Evolutionary conservation across 1,140 invertebrate species (phyloP), one percentile per base, ranked within the genome.

Genomic region (Bombus sylvicola): DNA sequence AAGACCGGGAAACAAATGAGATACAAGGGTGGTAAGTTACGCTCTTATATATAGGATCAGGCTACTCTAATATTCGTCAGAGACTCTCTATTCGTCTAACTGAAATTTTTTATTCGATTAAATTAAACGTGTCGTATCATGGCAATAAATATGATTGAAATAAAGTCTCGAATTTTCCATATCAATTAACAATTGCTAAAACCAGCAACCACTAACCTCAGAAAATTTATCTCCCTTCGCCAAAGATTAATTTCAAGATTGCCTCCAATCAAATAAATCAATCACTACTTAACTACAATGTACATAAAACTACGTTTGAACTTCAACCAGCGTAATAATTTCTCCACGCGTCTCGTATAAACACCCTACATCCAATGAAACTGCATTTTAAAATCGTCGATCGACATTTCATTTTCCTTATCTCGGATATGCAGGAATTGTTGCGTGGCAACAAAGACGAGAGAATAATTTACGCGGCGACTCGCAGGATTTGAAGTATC

Each of bases 21-120:
- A 93, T 94, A 94, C 93, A 94, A 92, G 89, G 94, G 93, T 94
- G 94, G 93, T 92, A 94, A 94, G 87, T 91, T 93, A 93, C 91
- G 91, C 91, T 91, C 88, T 91, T 90, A 91, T 92, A 92, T 94
- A 94, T 94, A 93, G 92, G 93, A 94, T 94, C 92, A 92, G 88
- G 89, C 89, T 92, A 86, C 68, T 68, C 75, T 84, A 47, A 79
- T 84, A 71, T 72, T 68, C 82, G 64, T 78, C 57, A 66, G 41
- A n/a, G 37, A 37, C n/a, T 78, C 25, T 57, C 15, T 22, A 59
- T 59, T 28, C 22, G 10, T 13, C 81, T 77, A 37, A 34, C 34
- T 77, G n/a, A 43, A 57, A n/a, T 9, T 37, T 41, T 34, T 22
- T 10, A 31, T n/a, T 28, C 39, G 53, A 43, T 25, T 53, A 22